Conservation (phyloP, 2,113 vertebrate species). For the Elachura formosa region DNA sequence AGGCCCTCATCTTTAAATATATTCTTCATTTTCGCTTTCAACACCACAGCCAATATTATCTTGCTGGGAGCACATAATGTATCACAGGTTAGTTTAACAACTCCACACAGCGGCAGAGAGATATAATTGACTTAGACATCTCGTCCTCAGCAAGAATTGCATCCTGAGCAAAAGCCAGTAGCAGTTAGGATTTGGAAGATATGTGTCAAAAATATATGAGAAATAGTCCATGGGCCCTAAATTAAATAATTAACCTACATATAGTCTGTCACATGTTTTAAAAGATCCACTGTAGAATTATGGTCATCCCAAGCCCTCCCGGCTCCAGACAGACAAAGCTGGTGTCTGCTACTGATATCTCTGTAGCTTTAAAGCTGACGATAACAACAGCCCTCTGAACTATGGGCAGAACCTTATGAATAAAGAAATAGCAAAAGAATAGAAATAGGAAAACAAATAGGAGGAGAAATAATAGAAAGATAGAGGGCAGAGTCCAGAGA, state of each 20-base stretch:
- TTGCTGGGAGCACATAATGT: neutral
- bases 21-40: neutral
- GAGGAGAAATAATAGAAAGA: neutral
- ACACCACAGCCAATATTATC: neutral
- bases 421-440: neutral
- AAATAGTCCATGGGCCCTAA: neutral
- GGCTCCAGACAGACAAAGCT: neutral
- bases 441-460: neutral
- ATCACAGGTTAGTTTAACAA: neutral
- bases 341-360: neutral
- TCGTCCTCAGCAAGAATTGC: neutral
- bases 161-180: neutral
- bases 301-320: neutral
- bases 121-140: neutral
- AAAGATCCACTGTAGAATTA: neutral
- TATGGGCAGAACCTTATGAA: neutral
- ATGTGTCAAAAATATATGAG: neutral
- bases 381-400: neutral
- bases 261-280: neutral
- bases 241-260: neutral
- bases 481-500: neutral
- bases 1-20: neutral
- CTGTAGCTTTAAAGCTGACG: neutral
- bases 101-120: neutral
- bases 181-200: neutral